Evolutionary conservation across 2,888 invertebrate genomes (phyloP).

Genomic region (Neoscelio sp.): DNA sequence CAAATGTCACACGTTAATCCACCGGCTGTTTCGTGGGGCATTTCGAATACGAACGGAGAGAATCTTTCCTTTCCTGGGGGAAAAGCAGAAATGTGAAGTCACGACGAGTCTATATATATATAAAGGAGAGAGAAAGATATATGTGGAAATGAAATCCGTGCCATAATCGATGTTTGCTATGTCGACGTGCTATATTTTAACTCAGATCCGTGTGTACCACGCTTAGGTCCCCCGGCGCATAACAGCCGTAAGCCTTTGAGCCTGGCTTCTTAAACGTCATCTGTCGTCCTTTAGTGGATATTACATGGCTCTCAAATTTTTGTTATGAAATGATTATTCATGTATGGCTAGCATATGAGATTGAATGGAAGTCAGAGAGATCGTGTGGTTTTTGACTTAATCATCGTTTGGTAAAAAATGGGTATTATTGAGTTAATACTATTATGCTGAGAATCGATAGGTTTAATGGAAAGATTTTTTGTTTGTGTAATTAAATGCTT

Average conservation of each 20-base stretch:
- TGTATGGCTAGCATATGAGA: slow-evolving; percentile 3
- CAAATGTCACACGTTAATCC: slow-evolving; percentile 67
- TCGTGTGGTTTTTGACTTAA: slow-evolving; percentile 32
- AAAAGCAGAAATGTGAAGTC: slow-evolving; percentile 34
- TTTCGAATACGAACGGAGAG: slow-evolving; percentile 12
- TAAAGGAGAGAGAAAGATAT: slow-evolving; percentile 46
- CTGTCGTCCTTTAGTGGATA: slow-evolving; percentile 53
- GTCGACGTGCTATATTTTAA: slow-evolving; percentile 61
- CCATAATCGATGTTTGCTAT: slow-evolving; percentile 64
- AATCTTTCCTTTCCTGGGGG: slow-evolving; percentile 45
- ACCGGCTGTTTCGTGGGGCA: slow-evolving; percentile 53
- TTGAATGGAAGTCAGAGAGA: slow-evolving; percentile 24
- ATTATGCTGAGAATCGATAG: slow-evolving; percentile 46
- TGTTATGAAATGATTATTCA: slow-evolving; percentile 58
- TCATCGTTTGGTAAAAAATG: slow-evolving; percentile 44
- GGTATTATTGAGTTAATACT: slow-evolving; percentile 31
- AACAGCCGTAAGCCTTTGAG: slow-evolving; percentile 63
- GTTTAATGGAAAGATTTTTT: slow-evolving; percentile 15
- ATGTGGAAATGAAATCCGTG: slow-evolving; percentile 61
- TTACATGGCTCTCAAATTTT: slow-evolving; percentile 55
- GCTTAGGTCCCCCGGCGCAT: slow-evolving; percentile 42
- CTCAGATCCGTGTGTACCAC: slow-evolving; percentile 28
- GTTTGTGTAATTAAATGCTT: slow-evolving; percentile 22
- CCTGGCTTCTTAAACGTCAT: slow-evolving; percentile 61
- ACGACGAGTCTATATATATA: slow-evolving; percentile 50